Evolutionary conservation across 1,140 invertebrate genomes (phyloP), one percentile per base, ranked within the genome.

Genomic region (Tribolium madens): DNA sequence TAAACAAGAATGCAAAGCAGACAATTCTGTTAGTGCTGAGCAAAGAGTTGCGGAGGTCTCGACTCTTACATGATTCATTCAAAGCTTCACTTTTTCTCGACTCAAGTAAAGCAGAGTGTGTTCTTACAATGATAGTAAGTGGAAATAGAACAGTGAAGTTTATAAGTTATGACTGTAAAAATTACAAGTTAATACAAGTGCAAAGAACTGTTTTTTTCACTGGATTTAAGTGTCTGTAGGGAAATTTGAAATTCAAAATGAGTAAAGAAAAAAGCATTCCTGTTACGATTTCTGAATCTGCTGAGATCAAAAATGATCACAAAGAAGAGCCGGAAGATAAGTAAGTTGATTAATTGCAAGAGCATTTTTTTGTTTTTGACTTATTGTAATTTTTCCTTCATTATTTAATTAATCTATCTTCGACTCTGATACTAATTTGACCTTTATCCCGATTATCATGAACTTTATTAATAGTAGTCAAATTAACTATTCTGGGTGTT

Each of bases 1-100:
- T 64, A 64, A 64, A 64, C 26, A 33, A 33, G 57, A 64, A 64
- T 64, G 21, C 14, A 36, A 64, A 64, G 57, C 57, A 64, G 57
- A 64, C 57, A 64, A 12, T 64, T 64, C 57, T 64, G 21, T 64
- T 14, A 64, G 57, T 64, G 14, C n/a, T 33, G 12, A 14, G 26
- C 57, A 31, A 64, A 33, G 57, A 64, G 21, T 33, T 14, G 26
- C 57, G 57, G 52, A 64, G 57, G 57, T 64, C 57, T 60, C 53
- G 9, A 18, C 7, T 53, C 12, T 57, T 21, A 14, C 17, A 18
- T 17, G 10, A 57, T 21, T 26, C 14, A 57, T 7, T 57, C 52
- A 57, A 57, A 57, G 36, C 36, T 42, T 42, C 36, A 42, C 36
- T 42, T 57, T 57, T 57, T 57, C 14, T 57, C 17, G 0, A 18